Evolutionary conservation across 2,113 vertebrate species (phyloP).

Genomic region (Narcine bancroftii): DNA sequence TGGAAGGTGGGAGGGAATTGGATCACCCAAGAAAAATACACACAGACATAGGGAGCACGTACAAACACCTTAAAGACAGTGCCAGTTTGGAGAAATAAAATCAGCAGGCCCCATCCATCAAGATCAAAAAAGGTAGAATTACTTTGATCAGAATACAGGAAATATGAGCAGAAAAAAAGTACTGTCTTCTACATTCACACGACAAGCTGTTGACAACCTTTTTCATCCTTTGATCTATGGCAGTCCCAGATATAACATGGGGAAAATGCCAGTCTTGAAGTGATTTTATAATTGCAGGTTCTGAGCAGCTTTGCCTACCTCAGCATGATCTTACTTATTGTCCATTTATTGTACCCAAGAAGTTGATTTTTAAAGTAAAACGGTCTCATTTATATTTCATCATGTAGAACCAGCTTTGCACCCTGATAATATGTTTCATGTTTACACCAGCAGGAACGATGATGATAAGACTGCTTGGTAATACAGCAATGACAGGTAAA

Average conservation of each 20-base stretch:
- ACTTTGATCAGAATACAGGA: not conserved
- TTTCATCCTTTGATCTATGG: not conserved
- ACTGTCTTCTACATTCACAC: not conserved
- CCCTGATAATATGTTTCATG: not conserved
- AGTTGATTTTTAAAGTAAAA: not conserved
- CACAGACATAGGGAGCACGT: no score
- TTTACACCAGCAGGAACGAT: not conserved
- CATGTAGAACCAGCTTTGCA: not conserved
- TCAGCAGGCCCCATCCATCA: not conserved
- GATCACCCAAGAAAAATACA: no score
- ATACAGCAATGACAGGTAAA: not conserved
- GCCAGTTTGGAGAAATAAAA: no score
- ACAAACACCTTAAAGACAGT: no score
- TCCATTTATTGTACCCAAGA: not conserved
- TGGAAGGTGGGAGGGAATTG: no score
- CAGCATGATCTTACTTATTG: not conserved
- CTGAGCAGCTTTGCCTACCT: not conserved
- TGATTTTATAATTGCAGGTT: not conserved
- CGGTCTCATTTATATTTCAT: not conserved
- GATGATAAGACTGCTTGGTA: not conserved
- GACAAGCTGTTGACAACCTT: not conserved
- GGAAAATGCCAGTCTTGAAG: not conserved
- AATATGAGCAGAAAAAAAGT: not conserved
- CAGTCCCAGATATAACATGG: not conserved
- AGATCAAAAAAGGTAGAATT: not conserved